Conservation (phyloP, 2,888 invertebrate genomes). For the Cantharis rustica region DNA sequence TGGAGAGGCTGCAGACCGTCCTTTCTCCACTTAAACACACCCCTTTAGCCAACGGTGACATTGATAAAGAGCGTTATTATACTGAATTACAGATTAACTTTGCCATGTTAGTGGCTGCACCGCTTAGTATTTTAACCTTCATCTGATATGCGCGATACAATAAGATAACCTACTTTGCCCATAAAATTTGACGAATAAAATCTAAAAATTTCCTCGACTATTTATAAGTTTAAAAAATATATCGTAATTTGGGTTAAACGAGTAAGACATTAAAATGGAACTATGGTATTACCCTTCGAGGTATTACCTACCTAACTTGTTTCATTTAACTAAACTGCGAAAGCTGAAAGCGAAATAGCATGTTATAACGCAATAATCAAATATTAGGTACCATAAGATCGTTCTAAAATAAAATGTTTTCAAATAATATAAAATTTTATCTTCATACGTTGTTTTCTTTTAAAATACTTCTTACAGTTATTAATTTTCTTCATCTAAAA, state of each 20-base stretch:
- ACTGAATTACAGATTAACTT: slow-evolving; percentile 52
- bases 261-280: neutral
- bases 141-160: slow-evolving; percentile 27
- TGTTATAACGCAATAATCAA: neutral
- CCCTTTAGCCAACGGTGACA: slow-evolving; percentile 45
- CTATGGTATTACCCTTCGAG: neutral
- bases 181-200: neutral
- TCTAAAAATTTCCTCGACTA: neutral
- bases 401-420: neutral
- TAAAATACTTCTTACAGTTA: neutral
- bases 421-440: neutral
- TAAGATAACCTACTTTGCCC: slow-evolving; percentile 4
- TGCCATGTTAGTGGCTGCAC: slow-evolving; percentile 38
- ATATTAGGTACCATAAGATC: neutral
- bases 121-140: slow-evolving; percentile 30
- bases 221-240: neutral
- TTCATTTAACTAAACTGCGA: neutral
- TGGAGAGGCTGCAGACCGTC: slow-evolving; percentile 38
- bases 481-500: neutral
- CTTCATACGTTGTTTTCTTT: neutral
- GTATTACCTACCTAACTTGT: neutral
- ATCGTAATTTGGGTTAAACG: neutral
- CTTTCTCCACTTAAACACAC: slow-evolving; percentile 46
- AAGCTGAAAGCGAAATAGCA: neutral
- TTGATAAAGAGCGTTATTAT: slow-evolving; percentile 53